These are phyloP conservation scores for Luperina testacea DNA, from an alignment of 2,888 invertebrate species.

Conservation along the genomic window DNA sequence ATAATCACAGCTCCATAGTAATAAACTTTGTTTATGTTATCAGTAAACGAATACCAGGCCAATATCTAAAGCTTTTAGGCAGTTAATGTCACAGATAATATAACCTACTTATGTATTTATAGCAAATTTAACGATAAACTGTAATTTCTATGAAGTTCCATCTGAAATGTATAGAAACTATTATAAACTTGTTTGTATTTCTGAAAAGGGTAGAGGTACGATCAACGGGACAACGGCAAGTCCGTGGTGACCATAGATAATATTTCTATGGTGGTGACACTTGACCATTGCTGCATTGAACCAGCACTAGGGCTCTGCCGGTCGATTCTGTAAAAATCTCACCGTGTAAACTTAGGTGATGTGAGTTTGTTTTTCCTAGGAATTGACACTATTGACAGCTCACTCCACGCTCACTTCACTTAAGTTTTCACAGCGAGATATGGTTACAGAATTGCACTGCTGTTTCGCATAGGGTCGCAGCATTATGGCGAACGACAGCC, in stretches of 20 bases:
- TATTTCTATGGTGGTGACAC: neutral
- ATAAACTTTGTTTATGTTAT: constrained; percentile 32
- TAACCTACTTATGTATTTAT: constrained; percentile 9
- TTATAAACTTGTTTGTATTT: constrained; percentile 1
- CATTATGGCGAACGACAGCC: too few relatives aligned
- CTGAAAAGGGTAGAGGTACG: constrained; percentile 4
- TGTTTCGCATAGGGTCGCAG: too few relatives aligned
- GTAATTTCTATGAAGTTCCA: neutral
- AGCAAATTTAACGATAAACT: constrained; percentile 5
- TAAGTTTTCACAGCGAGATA: too few relatives aligned
- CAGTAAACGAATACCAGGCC: neutral
- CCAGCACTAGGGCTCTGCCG: too few relatives aligned
- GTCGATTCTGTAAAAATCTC: too few relatives aligned
- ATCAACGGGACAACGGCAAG: neutral
- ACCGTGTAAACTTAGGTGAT: too few relatives aligned
- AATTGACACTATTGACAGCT: too few relatives aligned
- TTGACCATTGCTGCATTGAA: neutral
- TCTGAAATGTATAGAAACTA: neutral
- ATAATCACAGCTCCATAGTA: neutral
- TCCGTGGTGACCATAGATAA: too few relatives aligned
- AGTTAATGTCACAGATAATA: constrained; percentile 1
- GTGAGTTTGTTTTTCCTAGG: too few relatives aligned
- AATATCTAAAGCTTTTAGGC: constrained; percentile 46
- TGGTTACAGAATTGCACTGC: too few relatives aligned
- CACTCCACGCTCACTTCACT: too few relatives aligned